A percentile compares a stretch with the other conserved stretches of the same genome.
phyloP scores from a whole-genome alignment of 2,797 vertebrate species.

The Sternotherus odoratus region DNA sequence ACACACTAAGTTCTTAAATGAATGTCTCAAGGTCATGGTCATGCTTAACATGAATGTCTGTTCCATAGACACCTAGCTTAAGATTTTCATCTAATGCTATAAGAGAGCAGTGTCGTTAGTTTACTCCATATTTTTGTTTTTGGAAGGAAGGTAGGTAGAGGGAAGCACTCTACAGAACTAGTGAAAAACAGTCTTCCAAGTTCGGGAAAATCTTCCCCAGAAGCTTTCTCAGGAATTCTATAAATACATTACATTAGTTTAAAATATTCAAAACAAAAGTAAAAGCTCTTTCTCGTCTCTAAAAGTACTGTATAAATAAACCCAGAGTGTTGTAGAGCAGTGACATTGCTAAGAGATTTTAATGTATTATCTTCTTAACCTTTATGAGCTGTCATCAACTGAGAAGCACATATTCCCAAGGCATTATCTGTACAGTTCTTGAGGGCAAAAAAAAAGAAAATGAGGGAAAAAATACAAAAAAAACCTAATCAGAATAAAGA shows the following conservation, averaged over 20 bases:
- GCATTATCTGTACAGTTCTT: constrained; percentile 1
- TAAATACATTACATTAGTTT: constrained; percentile 27
- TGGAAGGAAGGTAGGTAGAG: accelerated
- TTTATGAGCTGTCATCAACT: constrained; percentile 13
- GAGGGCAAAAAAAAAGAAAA: not conserved
- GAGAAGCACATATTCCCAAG: constrained; percentile 13
- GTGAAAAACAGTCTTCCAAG: not conserved
- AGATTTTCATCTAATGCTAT: accelerated
- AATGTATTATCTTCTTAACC: constrained; percentile 54
- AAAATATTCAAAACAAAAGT: constrained; percentile 42
- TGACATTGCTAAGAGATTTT: constrained; percentile 48
- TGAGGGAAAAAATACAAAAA: not conserved
- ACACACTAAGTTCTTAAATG: not conserved
- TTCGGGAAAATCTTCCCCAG: not conserved
- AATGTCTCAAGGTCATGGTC: not conserved
- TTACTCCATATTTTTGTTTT: not conserved
- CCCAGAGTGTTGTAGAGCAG: constrained; percentile 28
- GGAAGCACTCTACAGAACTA: not conserved
- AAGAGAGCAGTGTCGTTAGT: not conserved
- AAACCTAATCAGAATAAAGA: not conserved
- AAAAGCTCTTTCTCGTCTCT: constrained; percentile 23
- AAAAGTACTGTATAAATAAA: constrained; percentile 25
- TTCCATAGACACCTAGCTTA: not conserved
- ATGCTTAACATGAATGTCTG: not conserved
- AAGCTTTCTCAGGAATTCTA: not conserved